Conservation (phyloP, 2,797 vertebrate species). For the Chrysocyon brachyurus region DNA sequence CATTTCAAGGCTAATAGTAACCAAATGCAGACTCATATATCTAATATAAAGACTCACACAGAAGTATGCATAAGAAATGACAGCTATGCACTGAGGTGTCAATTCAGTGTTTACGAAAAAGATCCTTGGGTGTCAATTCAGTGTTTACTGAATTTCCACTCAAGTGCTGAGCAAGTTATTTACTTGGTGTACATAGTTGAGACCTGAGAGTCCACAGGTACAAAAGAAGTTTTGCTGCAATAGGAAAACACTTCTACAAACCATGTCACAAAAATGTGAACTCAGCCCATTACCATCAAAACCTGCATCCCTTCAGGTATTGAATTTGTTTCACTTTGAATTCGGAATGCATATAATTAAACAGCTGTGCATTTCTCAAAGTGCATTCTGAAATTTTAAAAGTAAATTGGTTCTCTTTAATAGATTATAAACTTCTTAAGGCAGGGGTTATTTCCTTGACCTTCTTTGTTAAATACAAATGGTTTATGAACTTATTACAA, state of each 20-base stretch:
- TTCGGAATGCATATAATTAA: slow-evolving; percentile 1
- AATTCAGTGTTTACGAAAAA: background rate
- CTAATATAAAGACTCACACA: background rate
- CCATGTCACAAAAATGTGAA: background rate
- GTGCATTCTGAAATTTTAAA: slow-evolving; percentile 39
- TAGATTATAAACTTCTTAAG: slow-evolving; percentile 15
- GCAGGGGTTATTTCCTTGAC: background rate
- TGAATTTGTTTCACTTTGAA: background rate
- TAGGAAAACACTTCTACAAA: background rate
- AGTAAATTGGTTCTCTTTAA: background rate
- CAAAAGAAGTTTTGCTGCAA: background rate
- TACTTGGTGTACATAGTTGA: background rate
- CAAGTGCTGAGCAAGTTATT: background rate
- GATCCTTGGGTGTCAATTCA: background rate
- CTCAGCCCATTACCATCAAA: background rate
- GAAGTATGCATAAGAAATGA: background rate
- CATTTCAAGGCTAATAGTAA: background rate
- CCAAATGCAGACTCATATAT: background rate
- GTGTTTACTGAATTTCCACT: background rate
- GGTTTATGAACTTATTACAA: background rate
- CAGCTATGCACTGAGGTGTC: background rate
- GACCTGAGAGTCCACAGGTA: background rate
- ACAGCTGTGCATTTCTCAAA: background rate
- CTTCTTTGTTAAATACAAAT: background rate
- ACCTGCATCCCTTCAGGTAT: background rate